These are phyloP conservation scores for Acanthaster planci DNA, from an alignment of 35 echinoderm and acorn worm species.

Conservation along the genomic window DNA sequence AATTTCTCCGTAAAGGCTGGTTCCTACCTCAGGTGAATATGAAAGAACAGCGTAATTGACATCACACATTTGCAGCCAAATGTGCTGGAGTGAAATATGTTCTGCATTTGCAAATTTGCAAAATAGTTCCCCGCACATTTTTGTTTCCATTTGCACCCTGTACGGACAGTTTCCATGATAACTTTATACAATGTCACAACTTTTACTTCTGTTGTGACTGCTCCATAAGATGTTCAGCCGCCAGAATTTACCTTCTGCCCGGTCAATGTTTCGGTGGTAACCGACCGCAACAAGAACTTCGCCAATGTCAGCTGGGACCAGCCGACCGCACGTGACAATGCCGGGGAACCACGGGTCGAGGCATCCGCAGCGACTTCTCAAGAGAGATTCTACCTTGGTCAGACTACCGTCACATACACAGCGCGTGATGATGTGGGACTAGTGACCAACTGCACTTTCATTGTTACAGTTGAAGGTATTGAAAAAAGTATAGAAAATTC, in stretches of 20 bases:
- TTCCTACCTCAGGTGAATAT: no score
- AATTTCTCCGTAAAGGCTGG: no score
- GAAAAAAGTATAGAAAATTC: no score
- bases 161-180: no score
- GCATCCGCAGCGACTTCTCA: background rate
- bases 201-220: background rate
- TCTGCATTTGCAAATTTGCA: no score
- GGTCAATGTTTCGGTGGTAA: background rate
- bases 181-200: no score
- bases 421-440: slow-evolving; percentile 34
- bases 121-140: no score
- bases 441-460: slow-evolving; percentile 29
- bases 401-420: slow-evolving; percentile 29
- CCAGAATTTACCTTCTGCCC: slow-evolving; percentile 47
- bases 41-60: no score
- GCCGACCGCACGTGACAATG: slow-evolving; percentile 44
- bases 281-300: slow-evolving; percentile 20
- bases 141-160: no score
- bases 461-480: slow-evolving; percentile 52
- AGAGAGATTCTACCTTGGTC: slow-evolving; percentile 26
- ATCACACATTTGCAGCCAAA: no score
- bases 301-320: slow-evolving; percentile 15
- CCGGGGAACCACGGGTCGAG: slow-evolving; percentile 21
- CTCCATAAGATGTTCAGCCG: slow-evolving; percentile 32
- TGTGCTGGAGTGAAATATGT: no score